Conservation (phyloP, 1,140 invertebrate species). For the Tigriopus japonicus region DNA sequence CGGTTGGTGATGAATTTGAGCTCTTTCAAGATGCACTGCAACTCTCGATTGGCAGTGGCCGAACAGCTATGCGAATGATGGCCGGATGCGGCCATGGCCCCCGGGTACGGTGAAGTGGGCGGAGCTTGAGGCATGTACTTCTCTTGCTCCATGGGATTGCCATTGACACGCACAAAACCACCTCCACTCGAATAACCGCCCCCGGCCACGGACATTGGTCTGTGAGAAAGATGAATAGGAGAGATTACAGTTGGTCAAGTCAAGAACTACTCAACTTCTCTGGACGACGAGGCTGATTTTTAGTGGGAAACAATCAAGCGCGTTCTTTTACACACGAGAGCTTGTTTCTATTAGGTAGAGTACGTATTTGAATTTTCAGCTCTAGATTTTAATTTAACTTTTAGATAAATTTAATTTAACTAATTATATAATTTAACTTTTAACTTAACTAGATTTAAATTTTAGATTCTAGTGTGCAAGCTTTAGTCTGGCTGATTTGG, state of each 20-base stretch:
- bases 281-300: no score
- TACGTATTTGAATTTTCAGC: no score
- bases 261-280: no score
- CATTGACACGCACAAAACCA: slow-evolving; percentile 11
- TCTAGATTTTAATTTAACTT: no score
- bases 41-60: slow-evolving; percentile 17
- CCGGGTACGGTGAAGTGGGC: slow-evolving; percentile 16
- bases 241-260: neutral
- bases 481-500: no score
- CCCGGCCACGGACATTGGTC: slow-evolving; percentile 9
- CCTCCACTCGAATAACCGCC: neutral
- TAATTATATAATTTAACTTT: no score
- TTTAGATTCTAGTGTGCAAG: no score
- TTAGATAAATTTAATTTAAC: no score
- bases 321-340: no score
- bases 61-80: slow-evolving; percentile 16
- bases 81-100: slow-evolving; percentile 16
- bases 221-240: neutral
- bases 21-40: slow-evolving; percentile 22
- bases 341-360: no score
- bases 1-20: slow-evolving; percentile 79
- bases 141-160: slow-evolving; percentile 13
- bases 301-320: no score
- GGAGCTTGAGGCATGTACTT: slow-evolving; percentile 14
- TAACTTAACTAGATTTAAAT: no score